Conservation (phyloP, 2,797 vertebrate genomes). For the Lerista edwardsae region DNA sequence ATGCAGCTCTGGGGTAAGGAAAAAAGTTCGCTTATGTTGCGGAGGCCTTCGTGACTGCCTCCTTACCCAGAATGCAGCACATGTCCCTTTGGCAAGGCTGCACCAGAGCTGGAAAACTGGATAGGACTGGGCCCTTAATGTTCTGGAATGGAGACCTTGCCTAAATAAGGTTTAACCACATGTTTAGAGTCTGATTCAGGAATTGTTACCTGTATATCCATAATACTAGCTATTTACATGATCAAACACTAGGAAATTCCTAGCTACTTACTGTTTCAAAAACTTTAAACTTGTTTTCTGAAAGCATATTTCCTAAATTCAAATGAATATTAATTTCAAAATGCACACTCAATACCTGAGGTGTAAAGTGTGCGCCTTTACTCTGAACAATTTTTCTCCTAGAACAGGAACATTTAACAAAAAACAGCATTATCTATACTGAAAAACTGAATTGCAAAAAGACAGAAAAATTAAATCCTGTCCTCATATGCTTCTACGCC, state of each 20-base stretch:
- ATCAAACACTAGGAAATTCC: neutral
- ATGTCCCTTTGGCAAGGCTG: no score
- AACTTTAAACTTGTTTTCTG: neutral
- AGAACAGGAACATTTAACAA: neutral
- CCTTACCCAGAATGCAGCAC: no score
- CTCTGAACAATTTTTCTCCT: neutral
- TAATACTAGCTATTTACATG: neutral
- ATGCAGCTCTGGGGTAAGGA: no score
- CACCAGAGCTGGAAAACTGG: no score
- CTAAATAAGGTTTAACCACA: neutral
- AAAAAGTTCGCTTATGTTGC: no score
- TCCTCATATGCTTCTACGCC: neutral
- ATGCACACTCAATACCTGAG: neutral
- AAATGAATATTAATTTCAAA: constrained; percentile 19
- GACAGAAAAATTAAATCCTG: neutral
- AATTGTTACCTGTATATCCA: neutral
- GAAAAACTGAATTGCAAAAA: neutral
- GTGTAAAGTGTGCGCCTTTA: neutral
- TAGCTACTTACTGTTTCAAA: neutral
- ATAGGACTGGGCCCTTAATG: no score
- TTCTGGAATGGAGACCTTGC: neutral
- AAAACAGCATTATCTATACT: neutral
- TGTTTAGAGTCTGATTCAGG: neutral
- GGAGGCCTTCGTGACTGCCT: no score
- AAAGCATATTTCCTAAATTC: neutral